Conservation (phyloP, 2,888 invertebrate genomes). For the Willowsia nigromaculata region DNA sequence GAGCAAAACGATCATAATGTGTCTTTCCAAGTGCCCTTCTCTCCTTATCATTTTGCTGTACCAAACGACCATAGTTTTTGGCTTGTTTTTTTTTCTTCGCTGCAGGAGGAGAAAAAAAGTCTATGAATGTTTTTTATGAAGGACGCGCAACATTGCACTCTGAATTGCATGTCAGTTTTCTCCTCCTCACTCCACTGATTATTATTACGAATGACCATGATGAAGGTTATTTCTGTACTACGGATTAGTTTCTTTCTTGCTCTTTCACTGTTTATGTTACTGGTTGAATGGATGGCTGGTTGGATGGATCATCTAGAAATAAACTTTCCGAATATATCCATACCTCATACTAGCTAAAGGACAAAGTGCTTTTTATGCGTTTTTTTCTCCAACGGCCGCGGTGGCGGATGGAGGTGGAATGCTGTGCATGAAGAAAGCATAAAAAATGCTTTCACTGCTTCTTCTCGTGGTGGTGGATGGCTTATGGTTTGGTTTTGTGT, state of each 20-base stretch:
- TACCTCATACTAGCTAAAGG: neutral
- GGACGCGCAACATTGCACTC: neutral
- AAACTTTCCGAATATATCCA: neutral
- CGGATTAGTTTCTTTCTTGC: neutral
- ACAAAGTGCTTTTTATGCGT: neutral
- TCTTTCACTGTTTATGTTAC: neutral
- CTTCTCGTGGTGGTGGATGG: neutral
- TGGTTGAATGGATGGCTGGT: neutral
- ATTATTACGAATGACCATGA: slow-evolving; percentile 11
- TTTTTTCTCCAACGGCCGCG: neutral
- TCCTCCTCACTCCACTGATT: neutral
- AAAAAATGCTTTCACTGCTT: neutral
- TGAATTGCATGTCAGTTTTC: neutral
- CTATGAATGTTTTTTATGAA: neutral
- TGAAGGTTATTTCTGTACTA: neutral
- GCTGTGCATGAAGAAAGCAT: neutral
- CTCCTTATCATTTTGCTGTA: neutral
- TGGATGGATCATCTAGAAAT: neutral
- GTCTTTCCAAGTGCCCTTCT: neutral
- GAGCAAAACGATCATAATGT: no score
- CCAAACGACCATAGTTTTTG: neutral
- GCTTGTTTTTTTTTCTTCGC: neutral
- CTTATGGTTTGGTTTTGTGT: neutral
- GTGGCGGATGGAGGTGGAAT: neutral
- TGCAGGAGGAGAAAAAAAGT: neutral